Conservation (phyloP, 1,140 invertebrate species). For the Caerostris darwini region DNA sequence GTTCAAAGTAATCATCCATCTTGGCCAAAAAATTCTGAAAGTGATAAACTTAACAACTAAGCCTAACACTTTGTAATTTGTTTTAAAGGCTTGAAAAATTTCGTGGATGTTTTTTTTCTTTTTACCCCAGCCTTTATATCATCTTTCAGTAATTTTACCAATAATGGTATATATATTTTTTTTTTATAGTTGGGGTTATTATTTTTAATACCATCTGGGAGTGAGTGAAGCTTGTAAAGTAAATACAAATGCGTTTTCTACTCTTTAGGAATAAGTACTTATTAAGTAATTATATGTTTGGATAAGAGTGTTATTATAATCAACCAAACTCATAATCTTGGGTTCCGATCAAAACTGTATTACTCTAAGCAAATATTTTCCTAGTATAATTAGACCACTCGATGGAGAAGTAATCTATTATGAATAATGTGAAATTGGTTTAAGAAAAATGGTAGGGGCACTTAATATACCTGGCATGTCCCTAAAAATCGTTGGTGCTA, state of each 20-base stretch:
- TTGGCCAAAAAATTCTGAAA: conserved; percentile 54
- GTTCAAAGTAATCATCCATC: conserved; percentile 47
- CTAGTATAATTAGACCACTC: conserved; percentile 51
- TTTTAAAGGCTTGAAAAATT: conserved; percentile 43
- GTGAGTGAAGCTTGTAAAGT: conserved; percentile 32
- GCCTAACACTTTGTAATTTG: conserved; percentile 71
- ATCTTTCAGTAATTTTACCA: neutral
- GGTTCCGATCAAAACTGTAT: conserved; percentile 40
- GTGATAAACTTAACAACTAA: conserved; percentile 75
- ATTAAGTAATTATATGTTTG: conserved; percentile 70
- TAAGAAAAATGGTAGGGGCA: neutral
- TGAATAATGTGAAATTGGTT: conserved; percentile 42
- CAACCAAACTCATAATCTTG: conserved; percentile 29
- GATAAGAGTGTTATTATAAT: conserved; percentile 65
- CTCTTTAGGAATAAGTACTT: conserved; percentile 32
- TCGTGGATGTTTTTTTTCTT: neutral
- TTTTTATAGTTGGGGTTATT: conserved; percentile 26
- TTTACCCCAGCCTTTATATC: neutral
- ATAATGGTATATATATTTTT: neutral
- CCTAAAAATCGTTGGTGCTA: neutral
- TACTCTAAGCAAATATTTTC: conserved; percentile 70
- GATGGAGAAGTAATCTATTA: conserved; percentile 42
- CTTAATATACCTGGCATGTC: neutral
- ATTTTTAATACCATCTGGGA: conserved; percentile 36
- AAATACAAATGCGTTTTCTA: conserved; percentile 37